A percentile compares a stretch with the other conserved stretches of the same genome.
Evolutionary conservation across 2,113 vertebrate species (phyloP).

Genomic region (Pontoporia blainvillei): DNA sequence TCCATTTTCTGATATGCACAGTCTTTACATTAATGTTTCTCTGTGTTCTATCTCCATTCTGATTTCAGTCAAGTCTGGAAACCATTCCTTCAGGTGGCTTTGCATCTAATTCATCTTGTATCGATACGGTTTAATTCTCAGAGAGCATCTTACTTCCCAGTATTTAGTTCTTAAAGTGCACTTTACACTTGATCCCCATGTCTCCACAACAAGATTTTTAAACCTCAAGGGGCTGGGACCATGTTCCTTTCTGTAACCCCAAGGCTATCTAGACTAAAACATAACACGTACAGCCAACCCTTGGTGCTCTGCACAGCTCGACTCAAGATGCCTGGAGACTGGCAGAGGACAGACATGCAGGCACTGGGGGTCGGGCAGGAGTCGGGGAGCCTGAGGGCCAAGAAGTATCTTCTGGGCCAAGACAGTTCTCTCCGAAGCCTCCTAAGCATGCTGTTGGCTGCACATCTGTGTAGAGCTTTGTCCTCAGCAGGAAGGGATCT

Average conservation of each 20-base stretch:
- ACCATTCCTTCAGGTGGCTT: background rate
- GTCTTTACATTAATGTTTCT: background rate
- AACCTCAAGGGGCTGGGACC: too few species aligned
- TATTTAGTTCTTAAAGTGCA: background rate
- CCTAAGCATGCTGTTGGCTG: background rate
- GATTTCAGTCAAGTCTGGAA: background rate
- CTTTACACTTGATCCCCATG: background rate
- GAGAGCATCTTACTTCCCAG: background rate
- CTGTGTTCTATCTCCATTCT: background rate
- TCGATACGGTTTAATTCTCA: background rate
- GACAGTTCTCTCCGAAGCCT: background rate
- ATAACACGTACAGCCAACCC: background rate
- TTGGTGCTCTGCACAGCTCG: background rate
- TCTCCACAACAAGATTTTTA: background rate
- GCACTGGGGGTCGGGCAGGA: background rate
- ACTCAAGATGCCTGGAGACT: background rate
- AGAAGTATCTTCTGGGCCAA: background rate
- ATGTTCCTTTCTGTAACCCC: background rate
- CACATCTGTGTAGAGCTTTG: background rate
- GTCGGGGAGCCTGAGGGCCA: rapidly evolving
- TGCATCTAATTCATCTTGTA: background rate
- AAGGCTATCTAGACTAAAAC: background rate
- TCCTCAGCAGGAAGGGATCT: background rate
- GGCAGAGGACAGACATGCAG: background rate
- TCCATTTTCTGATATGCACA: background rate